Percentiles rank a stretch among this genome's conserved stretches.
These are phyloP conservation scores for Taxidea taxus DNA, from an alignment of 2,113 vertebrate species.

Conservation along the genomic window DNA sequence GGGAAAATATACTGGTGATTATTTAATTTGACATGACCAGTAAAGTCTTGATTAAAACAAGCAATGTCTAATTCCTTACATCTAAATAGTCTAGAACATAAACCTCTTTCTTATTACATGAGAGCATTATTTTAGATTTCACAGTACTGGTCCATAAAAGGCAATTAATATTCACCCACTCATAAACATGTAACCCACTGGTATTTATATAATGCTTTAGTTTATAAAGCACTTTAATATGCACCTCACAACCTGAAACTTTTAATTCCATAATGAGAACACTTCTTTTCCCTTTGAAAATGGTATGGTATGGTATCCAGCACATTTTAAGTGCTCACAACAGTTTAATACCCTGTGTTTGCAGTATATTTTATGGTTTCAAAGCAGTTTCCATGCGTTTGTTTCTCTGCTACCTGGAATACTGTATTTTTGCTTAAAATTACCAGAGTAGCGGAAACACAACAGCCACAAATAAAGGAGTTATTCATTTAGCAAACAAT, in stretches of 20 bases:
- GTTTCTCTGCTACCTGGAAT: conserved; percentile 4
- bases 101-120: conserved; percentile 12
- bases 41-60: conserved; percentile 22
- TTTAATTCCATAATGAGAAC: conserved; percentile 2
- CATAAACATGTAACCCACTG: neutral
- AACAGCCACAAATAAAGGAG: neutral
- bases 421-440: conserved; percentile 40
- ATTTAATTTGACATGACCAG: conserved; percentile 16
- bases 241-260: neutral
- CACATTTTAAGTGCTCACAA: neutral
- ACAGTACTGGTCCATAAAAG: neutral
- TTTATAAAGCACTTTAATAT: conserved; percentile 45
- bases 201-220: conserved; percentile 22
- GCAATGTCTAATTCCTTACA: neutral
- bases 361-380: conserved; percentile 36
- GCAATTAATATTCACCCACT: conserved; percentile 29
- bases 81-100: neutral
- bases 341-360: neutral
- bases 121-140: conserved; percentile 22
- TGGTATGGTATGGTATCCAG: neutral
- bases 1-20: neutral
- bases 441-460: conserved; percentile 45
- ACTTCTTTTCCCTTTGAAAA: neutral
- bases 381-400: conserved; percentile 22
- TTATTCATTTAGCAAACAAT: conserved; percentile 11